Evolutionary conservation across 2,113 vertebrate species (phyloP), one percentile per base, ranked within the genome.

Genomic region (Neolamprologus falcicula): DNA sequence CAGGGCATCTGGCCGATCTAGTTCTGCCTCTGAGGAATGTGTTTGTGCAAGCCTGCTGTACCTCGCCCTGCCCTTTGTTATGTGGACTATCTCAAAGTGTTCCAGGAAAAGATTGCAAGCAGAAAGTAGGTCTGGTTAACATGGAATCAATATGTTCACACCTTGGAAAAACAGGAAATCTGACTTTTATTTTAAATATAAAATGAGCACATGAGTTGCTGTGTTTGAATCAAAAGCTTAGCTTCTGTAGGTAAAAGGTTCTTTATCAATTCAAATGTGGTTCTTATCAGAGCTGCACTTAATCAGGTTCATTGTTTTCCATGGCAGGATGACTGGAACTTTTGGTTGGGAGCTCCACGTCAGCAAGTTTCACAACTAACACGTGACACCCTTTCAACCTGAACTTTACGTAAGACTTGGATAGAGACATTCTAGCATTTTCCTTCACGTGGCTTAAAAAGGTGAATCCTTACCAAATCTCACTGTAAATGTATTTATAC

Each of bases 21-120:
- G 90, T 93, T 94, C 87, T 90, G 26, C 88, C 85, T 61, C 53
- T 81, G 31, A 90, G 91, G 90, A 94, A 95, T 93, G 87, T 95
- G 93, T 95, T 95, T 95, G 89, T 94, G 83, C 57, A 92, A 52
- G 83, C 63, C 84, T 80, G 52, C 85, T 91, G 90, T 95, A 90
- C 91, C 89, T 87, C 86, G 89, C 89, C 90, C 93, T 92, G 50
- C 86, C 88, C 54, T 13, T 57, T 80, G 31, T 59, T 45, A 26
- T 37, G 82, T 37, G 19, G 19, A 21, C 61, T 7, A n/a, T 37
- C 14, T 83, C 50, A 57, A 9, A 87, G 19, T 80, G 50, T 95
- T 94, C 88, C 40, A 80, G 83, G 47, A 88, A 94, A 90, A 61
- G 40, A 50, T 50, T 61, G 68, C 7, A 80, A 81, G 31, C 57